phyloP scores from a whole-genome alignment of 2,888 invertebrate genomes.

The Tipula confusa region DNA sequence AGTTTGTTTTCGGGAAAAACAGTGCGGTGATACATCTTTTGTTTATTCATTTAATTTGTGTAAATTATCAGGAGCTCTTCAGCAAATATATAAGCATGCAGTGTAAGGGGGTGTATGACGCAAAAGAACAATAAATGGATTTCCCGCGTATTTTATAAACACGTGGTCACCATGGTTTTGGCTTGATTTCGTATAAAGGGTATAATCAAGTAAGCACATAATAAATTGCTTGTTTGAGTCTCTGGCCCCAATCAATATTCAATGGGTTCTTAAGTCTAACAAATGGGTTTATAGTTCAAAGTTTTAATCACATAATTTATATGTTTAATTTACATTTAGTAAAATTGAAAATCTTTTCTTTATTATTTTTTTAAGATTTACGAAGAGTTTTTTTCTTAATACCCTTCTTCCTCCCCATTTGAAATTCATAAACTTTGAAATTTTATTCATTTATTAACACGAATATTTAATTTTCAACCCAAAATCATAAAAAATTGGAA shows the following conservation, averaged over 20 bases:
- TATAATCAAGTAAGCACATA: no score
- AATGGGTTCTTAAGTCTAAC: background rate
- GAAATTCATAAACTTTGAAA: background rate
- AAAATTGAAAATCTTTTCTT: background rate
- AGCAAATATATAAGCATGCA: background rate
- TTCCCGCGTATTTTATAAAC: background rate
- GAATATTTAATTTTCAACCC: conserved; percentile 15
- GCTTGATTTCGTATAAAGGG: no score
- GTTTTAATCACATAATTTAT: conserved; percentile 12
- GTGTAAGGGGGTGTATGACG: background rate
- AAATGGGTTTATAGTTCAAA: conserved; percentile 5
- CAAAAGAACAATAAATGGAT: background rate
- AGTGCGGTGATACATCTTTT: conserved; percentile 10
- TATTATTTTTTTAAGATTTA: background rate
- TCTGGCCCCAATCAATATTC: background rate
- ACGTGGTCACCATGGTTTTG: background rate
- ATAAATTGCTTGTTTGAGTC: background rate
- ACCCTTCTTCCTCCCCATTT: background rate
- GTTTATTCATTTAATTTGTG: background rate
- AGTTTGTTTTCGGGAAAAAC: background rate
- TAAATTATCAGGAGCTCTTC: background rate
- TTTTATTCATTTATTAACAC: conserved; percentile 6
- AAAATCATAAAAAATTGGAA: background rate
- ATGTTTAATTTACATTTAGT: background rate
- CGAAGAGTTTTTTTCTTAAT: no score